Percentiles rank a stretch among this genome's conserved stretches.
phyloP scores from a whole-genome alignment of 1,140 invertebrate species.

The Lucilia sericata region DNA sequence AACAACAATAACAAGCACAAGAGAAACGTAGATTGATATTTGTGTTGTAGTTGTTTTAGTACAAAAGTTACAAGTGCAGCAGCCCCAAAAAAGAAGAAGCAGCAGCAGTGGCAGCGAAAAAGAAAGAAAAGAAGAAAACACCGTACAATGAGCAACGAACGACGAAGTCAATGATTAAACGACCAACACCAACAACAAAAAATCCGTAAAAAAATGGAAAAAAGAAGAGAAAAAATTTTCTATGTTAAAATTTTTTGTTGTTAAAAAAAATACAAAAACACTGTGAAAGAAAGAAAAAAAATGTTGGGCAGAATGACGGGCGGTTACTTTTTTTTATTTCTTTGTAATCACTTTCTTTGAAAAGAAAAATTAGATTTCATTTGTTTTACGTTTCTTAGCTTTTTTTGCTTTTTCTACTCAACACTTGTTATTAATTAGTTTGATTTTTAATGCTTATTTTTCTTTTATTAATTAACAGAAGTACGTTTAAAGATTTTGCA shows the following conservation, averaged over 20 bases:
- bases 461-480: slow-evolving; percentile 30
- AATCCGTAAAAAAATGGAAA: slow-evolving; percentile 28
- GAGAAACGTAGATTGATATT: slow-evolving; percentile 17
- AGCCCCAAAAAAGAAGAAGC: slow-evolving; percentile 34
- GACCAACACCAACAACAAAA: slow-evolving; percentile 35
- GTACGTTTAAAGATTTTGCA: slow-evolving; percentile 30
- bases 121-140: slow-evolving; percentile 19
- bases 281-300: slow-evolving; percentile 41
- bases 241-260: slow-evolving; percentile 15
- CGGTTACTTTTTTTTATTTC: slow-evolving; percentile 38
- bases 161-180: slow-evolving; percentile 36
- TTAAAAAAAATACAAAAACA: slow-evolving; percentile 29
- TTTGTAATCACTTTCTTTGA: slow-evolving; percentile 21
- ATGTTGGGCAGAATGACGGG: slow-evolving; percentile 37
- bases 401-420: background rate
- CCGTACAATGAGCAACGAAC: slow-evolving; percentile 28
- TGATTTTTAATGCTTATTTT: slow-evolving; percentile 31
- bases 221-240: slow-evolving; percentile 30
- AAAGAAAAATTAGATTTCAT: background rate
- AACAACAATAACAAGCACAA: slow-evolving; percentile 23
- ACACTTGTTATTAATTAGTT: slow-evolving; percentile 25
- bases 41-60: background rate
- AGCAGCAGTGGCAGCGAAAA: background rate
- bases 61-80: slow-evolving; percentile 34
- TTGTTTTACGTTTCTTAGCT: background rate